Evolutionary conservation across 64 coral and sea anemone genomes (phyloP), one percentile per base, ranked within the genome.

Genomic region (Porites australiensis): DNA sequence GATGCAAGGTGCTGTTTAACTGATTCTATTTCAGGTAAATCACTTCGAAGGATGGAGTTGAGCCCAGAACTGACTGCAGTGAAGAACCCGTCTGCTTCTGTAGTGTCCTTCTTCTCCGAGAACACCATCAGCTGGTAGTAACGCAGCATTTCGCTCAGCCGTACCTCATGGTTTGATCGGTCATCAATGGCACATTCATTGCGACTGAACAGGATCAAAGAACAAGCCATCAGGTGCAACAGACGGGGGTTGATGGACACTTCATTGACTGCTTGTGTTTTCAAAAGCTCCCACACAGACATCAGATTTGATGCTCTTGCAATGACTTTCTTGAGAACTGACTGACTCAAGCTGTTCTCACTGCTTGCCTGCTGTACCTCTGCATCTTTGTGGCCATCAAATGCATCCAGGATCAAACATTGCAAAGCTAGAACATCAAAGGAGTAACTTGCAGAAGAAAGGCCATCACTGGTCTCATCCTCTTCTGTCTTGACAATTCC

Each of bases 11-110:
- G 75, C 51, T 87, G 71, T 23, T 93, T 93, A 13, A 93, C 55
- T 87, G 91, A 51, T 46, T 74, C 50, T 52, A 64, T 78, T 75
- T 87, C 80, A 50, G 70, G 54, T 82, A 77, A 64, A 45, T 87
- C 70, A 87, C 72, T 77, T 44, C 51, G 65, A 11, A 93, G 44
- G 13, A 93, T 77, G 50, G 72, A 74, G 72, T 87, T 66, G 27
- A 93, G 72, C 15, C 83, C 75, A 22, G 68, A 84, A n/a, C 71
- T 70, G 47, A 93, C 64, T 70, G 91, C 91, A 58, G 75, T 78
- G 43, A 93, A 93, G 54, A 93, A 93, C 43, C 91, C 91, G 77
- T 93, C 91, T 68, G 82, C 81, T 68, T 84, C 81, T 7, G 81
- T 50, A 12, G 73, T 75, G n/a, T 77, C 71, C 70, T 65, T 86